phyloP scores from a whole-genome alignment of 2,797 vertebrate species.

The Macropus fuliginosus region DNA sequence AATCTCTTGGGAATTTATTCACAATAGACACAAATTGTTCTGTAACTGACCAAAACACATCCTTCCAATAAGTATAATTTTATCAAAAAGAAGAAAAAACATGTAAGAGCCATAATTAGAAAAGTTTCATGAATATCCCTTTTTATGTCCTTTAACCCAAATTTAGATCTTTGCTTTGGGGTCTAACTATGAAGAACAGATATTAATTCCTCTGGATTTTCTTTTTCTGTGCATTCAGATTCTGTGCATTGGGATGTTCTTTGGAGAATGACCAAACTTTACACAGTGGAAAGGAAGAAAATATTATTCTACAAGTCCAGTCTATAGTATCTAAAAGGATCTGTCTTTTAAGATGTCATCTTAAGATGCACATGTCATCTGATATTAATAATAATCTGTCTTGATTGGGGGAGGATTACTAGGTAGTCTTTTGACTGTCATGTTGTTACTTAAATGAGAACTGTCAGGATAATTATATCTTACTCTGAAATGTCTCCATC shows the following conservation, averaged over 20 bases:
- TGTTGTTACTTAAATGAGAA: slow-evolving; percentile 71
- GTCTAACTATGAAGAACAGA: slow-evolving; percentile 48
- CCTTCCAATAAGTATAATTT: slow-evolving; percentile 49
- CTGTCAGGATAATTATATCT: slow-evolving; percentile 77
- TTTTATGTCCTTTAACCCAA: slow-evolving; percentile 46
- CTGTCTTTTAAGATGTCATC: slow-evolving; percentile 36
- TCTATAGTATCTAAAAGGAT: not conserved
- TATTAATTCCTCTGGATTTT: slow-evolving; percentile 45
- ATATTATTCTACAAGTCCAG: slow-evolving; percentile 7
- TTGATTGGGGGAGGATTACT: slow-evolving; percentile 59
- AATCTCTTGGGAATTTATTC: slow-evolving; percentile 16
- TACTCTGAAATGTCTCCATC: slow-evolving; percentile 69
- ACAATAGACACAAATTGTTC: not conserved
- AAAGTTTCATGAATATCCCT: slow-evolving; percentile 59
- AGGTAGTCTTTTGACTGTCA: slow-evolving; percentile 63
- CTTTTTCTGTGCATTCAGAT: slow-evolving; percentile 43
- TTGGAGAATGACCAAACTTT: slow-evolving; percentile 22
- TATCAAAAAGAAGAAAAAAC: slow-evolving; percentile 36
- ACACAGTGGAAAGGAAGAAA: not conserved
- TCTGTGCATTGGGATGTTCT: slow-evolving; percentile 38
- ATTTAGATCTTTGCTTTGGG: slow-evolving; percentile 59
- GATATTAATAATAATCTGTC: slow-evolving; percentile 70
- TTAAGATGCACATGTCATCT: slow-evolving; percentile 1
- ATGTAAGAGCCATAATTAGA: slow-evolving; percentile 44
- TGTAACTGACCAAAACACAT: slow-evolving; percentile 36